A percentile compares a stretch with the other conserved stretches of the same genome.
Evolutionary conservation across 2,113 vertebrate species (phyloP).

Genomic region (Dryoscopus gambensis): DNA sequence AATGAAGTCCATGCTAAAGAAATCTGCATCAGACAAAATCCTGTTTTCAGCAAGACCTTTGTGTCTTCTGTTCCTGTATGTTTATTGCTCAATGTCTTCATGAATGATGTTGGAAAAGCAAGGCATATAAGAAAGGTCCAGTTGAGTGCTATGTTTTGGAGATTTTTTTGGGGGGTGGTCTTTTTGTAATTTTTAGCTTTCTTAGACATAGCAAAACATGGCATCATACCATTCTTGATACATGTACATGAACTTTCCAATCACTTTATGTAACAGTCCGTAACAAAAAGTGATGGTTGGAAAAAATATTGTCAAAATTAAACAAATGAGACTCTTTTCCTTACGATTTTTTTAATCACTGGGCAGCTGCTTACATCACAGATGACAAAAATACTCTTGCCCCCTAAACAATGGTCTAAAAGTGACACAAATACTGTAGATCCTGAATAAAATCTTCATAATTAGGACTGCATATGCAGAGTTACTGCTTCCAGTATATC

Average conservation of each 20-base stretch:
- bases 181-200: not conserved
- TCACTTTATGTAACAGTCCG: not conserved
- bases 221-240: not conserved
- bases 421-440: not conserved
- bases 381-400: not conserved
- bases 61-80: not conserved
- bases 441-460: not conserved
- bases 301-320: not conserved
- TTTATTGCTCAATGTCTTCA: not conserved
- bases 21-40: not conserved
- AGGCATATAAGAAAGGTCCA: not conserved
- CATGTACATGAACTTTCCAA: not conserved
- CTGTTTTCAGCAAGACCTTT: not conserved
- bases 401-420: not conserved
- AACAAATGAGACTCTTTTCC: not conserved
- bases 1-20: not conserved
- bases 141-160: not conserved
- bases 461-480: not conserved
- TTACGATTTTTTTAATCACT: not conserved
- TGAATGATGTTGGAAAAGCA: not conserved
- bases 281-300: not conserved
- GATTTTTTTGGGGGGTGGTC: fast-evolving
- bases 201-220: not conserved
- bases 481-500: not conserved
- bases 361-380: not conserved